Conservation (phyloP, 2,113 vertebrate species). For the Paratilapia polleni region DNA sequence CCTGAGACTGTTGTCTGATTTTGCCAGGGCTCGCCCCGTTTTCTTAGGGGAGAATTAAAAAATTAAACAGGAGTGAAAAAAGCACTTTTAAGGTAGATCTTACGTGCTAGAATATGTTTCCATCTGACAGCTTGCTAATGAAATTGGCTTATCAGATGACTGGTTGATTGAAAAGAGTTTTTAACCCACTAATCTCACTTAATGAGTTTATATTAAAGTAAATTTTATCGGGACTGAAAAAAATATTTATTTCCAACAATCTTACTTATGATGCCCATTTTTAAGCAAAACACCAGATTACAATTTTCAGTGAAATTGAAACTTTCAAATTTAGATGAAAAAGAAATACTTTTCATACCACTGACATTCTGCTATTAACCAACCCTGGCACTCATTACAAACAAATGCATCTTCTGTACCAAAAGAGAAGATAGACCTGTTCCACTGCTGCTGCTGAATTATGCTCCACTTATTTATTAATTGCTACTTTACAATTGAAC, state of each 20-base stretch:
- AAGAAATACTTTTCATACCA: background rate
- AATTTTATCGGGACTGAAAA: background rate
- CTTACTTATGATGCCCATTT: background rate
- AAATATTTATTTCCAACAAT: background rate
- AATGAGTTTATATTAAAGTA: constrained; percentile 3
- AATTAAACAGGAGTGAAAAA: background rate
- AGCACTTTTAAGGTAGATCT: background rate
- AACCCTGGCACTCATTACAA: background rate
- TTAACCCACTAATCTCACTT: background rate
- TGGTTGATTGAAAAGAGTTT: constrained; percentile 12
- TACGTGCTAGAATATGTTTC: background rate
- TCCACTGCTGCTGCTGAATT: background rate
- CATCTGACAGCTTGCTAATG: constrained; percentile 18
- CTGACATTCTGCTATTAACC: background rate
- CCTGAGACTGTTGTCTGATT: constrained; percentile 24
- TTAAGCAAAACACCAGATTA: background rate
- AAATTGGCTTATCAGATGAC: background rate
- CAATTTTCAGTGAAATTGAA: background rate
- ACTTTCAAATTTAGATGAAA: background rate
- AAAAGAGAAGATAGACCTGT: background rate
- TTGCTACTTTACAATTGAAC: background rate
- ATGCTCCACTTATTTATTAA: background rate
- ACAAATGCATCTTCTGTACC: background rate
- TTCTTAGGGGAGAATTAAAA: background rate
- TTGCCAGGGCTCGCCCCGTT: constrained; percentile 6